Percentiles rank a stretch among this genome's conserved stretches.
Evolutionary conservation across 2,797 vertebrate species (phyloP).

Genomic region (Arctocebus calabarensis): DNA sequence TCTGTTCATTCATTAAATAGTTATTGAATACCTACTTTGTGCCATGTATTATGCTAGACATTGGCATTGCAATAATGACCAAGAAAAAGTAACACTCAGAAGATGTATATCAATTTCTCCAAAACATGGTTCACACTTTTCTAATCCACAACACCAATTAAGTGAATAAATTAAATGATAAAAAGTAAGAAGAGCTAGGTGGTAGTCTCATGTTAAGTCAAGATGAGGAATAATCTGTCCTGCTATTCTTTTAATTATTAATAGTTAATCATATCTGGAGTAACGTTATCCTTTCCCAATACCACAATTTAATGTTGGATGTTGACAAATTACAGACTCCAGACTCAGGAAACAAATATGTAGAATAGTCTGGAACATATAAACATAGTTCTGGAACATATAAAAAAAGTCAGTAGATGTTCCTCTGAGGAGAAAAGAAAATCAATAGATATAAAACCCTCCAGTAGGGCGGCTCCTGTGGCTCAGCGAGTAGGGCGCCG

Average conservation of each 20-base stretch:
- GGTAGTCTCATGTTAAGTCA: background rate
- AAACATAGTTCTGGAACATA: background rate
- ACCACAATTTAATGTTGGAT: background rate
- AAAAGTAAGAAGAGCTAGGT: background rate
- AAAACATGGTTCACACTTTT: background rate
- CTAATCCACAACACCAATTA: background rate
- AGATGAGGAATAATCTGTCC: background rate
- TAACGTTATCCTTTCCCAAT: background rate
- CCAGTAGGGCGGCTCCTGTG: too few species aligned
- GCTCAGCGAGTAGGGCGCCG: too few species aligned
- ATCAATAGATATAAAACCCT: background rate
- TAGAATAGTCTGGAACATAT: background rate
- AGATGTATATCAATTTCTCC: background rate
- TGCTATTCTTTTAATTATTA: background rate
- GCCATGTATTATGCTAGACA: background rate
- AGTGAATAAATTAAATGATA: conserved; percentile 9
- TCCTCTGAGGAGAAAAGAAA: background rate
- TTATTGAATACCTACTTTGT: background rate
- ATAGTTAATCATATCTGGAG: background rate
- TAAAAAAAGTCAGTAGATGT: background rate
- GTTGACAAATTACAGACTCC: conserved; percentile 4
- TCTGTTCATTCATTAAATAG: background rate
- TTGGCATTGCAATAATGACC: background rate
- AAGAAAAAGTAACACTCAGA: background rate
- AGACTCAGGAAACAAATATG: background rate